phyloP scores from a whole-genome alignment of 2,888 invertebrate genomes.

The Cotesia congregata region DNA sequence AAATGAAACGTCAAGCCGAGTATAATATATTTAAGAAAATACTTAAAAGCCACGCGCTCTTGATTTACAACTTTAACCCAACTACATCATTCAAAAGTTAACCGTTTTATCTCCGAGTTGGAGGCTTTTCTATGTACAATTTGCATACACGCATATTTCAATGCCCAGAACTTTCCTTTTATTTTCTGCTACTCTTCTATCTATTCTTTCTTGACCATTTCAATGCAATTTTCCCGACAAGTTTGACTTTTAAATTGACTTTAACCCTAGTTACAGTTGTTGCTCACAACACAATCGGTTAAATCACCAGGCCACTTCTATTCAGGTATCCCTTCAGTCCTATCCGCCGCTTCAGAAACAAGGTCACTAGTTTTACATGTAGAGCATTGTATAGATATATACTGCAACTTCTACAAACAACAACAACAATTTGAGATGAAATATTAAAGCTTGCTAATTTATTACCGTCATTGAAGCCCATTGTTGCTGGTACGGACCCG shows the following conservation, averaged over 20 bases:
- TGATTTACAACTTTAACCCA: constrained; percentile 56
- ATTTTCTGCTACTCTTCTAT: not conserved
- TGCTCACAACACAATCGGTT: not conserved
- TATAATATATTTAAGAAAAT: not conserved
- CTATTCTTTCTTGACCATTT: not conserved
- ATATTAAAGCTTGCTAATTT: constrained; percentile 6
- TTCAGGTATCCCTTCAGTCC: not conserved
- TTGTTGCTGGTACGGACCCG: not conserved
- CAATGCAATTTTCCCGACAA: not conserved
- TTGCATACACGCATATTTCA: not conserved
- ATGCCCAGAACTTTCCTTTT: constrained; percentile 12
- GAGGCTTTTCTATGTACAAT: constrained; percentile 43
- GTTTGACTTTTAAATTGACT: not conserved
- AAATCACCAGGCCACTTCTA: not conserved
- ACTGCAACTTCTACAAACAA: too few relatives aligned
- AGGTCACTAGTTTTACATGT: constrained; percentile 53
- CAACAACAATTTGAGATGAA: not conserved
- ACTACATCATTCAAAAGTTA: constrained; percentile 43
- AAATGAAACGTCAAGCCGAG: constrained; percentile 7
- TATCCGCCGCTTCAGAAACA: constrained; percentile 46
- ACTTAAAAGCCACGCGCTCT: constrained; percentile 51
- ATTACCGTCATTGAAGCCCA: constrained; percentile 13
- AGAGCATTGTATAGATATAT: not conserved
- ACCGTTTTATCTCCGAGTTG: constrained; percentile 41
- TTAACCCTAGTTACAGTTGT: not conserved